A percentile compares a stretch with the other conserved stretches of the same genome.
phyloP scores from a whole-genome alignment of 2,888 invertebrate genomes.

The Platycheirus rosarum region DNA sequence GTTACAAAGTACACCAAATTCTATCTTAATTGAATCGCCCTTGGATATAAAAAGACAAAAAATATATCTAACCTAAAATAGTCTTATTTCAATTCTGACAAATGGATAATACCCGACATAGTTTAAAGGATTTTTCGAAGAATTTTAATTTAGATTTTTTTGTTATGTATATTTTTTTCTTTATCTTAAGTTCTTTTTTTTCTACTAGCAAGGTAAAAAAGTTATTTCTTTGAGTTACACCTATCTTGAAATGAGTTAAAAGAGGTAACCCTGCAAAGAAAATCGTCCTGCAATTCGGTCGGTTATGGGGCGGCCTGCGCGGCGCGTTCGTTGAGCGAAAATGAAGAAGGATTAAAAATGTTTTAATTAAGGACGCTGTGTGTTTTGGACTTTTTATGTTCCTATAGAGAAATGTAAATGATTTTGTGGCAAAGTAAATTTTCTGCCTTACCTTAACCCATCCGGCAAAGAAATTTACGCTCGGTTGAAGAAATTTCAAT shows the following conservation, averaged over 20 bases:
- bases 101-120: slow-evolving; percentile 29
- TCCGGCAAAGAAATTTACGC: slow-evolving; percentile 55
- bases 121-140: slow-evolving; percentile 20
- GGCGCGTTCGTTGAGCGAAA: slow-evolving; percentile 13
- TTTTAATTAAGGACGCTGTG: slow-evolving; percentile 68
- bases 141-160: slow-evolving; percentile 39
- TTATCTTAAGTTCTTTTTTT: slow-evolving; percentile 5
- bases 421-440: slow-evolving; percentile 63
- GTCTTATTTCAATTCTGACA: slow-evolving; percentile 30
- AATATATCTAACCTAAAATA: slow-evolving; percentile 2
- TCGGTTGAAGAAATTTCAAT: slow-evolving; percentile 50
- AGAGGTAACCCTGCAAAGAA: slow-evolving; percentile 31
- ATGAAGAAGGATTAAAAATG: slow-evolving; percentile 54
- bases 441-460: slow-evolving; percentile 7
- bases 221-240: slow-evolving; percentile 26
- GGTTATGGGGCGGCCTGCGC: no score
- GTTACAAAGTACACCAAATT: not conserved
- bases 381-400: slow-evolving; percentile 18
- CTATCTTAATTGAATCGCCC: slow-evolving; percentile 10
- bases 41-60: slow-evolving; percentile 3
- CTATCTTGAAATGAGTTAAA: slow-evolving; percentile 28
- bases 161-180: not conserved
- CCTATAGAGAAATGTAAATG: slow-evolving; percentile 62
- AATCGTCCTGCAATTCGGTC: slow-evolving; percentile 39
- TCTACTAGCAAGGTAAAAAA: slow-evolving; percentile 9